Evolutionary conservation across 2,888 invertebrate genomes (phyloP).

Genomic region (Sabatieria punctata): DNA sequence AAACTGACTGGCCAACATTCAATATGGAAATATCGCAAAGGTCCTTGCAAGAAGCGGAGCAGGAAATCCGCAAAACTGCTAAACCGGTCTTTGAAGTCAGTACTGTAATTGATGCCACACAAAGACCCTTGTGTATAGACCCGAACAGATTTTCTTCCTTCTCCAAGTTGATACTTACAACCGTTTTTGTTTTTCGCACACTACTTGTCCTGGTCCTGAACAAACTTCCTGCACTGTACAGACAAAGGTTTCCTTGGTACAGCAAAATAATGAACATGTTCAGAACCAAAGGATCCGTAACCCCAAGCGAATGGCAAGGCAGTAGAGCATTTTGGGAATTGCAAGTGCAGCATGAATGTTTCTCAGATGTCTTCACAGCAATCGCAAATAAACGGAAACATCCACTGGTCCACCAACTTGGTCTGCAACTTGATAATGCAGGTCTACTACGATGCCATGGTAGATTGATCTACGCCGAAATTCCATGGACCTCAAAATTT

Average conservation of each 20-base stretch:
- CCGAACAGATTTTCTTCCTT: background rate
- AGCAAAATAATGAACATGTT: no score
- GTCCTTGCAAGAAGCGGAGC: background rate
- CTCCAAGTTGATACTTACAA: background rate
- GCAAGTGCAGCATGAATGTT: background rate
- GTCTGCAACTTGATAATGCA: background rate
- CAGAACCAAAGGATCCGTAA: no score
- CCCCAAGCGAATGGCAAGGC: no score
- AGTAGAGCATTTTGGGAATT: no score
- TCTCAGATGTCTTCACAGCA: background rate
- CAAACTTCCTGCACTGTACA: no score
- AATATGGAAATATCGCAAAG: background rate
- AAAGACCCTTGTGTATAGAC: background rate
- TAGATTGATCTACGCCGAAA: conserved; percentile 3
- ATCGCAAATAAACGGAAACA: conserved; percentile 1
- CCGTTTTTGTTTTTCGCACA: background rate
- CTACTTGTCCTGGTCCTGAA: no score
- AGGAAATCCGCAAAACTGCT: no score
- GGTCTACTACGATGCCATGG: conserved; percentile 4
- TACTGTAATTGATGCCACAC: no score
- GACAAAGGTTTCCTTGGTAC: no score
- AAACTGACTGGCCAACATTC: background rate
- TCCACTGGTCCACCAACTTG: background rate
- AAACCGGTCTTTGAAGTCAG: no score
- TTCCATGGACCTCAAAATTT: background rate